Evolutionary conservation across 92 coral and sea anemone genomes (phyloP), one percentile per base, ranked within the genome.

Genomic region (Chrysogorgia sp.): DNA sequence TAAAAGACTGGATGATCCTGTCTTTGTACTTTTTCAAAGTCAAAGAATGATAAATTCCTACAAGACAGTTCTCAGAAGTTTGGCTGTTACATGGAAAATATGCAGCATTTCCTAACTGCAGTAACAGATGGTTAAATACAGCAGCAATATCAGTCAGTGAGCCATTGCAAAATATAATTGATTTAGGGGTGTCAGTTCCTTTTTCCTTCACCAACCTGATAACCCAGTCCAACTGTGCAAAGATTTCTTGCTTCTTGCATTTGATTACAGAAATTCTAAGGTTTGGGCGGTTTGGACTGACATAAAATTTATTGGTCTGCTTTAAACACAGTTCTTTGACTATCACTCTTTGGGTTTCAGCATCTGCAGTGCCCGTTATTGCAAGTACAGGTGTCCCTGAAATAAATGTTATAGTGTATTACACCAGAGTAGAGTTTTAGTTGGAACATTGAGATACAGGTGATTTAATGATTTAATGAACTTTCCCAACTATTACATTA

Each of bases 111-210:
- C 86, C 83, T 1, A 85, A 67, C 64, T 67, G 31, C 43, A 85
- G n/a, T 34, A 85, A 29, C 12, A 81, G 28, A 40, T 41, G 34
- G 67, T 85, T 80, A 7, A 58, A 14, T 1, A 83, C 29, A 14
- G 12, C 40, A 5, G 82, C 87, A 33, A 83, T 63, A 53, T 76
- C 83, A 3, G 77, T 84, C n/a, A 84, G 17, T 6, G 91, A 50
- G 21, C 88, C 88, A 58, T 79, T 74, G 63, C 88, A 88, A 35
- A 88, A 88, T 14, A 88, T 75, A 24, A 88, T 84, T 31, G 81
- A 65, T 41, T 88, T 75, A 21, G 89, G 89, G 13, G 79, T 76
- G 8, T 74, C 32, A 25, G 7, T 34, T 20, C 92, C 88, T 12
- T 75, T 65, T 13, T 76, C 80, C 60, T 80, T 69, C 13, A 88